phyloP scores from a whole-genome alignment of 1,140 invertebrate genomes.

The Brachystomella parvula region DNA sequence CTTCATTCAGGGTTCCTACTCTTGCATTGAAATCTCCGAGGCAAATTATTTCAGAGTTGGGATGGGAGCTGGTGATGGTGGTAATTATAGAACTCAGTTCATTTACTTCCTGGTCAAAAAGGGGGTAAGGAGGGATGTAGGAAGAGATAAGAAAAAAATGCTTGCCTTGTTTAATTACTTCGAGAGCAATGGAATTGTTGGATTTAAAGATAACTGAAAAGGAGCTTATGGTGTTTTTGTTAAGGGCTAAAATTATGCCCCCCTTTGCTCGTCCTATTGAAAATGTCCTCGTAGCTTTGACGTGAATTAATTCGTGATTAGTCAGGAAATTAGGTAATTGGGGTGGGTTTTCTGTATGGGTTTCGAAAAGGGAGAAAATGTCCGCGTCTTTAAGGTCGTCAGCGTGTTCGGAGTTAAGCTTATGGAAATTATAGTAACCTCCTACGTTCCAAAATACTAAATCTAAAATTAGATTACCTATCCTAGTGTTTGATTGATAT shows the following conservation, averaged over 20 bases:
- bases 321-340: not conserved
- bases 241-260: not conserved
- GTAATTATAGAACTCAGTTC: no score
- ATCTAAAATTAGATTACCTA: not conserved
- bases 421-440: not conserved
- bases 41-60: no score
- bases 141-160: not conserved
- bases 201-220: not conserved
- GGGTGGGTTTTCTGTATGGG: not conserved
- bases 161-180: not conserved
- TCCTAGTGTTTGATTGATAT: no score
- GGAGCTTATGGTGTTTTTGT: not conserved
- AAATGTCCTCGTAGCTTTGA: not conserved
- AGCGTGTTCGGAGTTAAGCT: not conserved
- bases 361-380: not conserved
- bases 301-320: not conserved
- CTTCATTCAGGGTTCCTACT: no score
- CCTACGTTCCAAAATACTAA: not conserved
- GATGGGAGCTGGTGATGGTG: no score
- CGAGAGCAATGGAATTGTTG: not conserved
- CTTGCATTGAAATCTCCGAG: no score
- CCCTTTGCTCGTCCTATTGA: not conserved
- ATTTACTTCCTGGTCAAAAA: no score
- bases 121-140: not conserved
- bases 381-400: not conserved